Conservation (phyloP, 2,113 vertebrate species). For the Peromyscus californicus region DNA sequence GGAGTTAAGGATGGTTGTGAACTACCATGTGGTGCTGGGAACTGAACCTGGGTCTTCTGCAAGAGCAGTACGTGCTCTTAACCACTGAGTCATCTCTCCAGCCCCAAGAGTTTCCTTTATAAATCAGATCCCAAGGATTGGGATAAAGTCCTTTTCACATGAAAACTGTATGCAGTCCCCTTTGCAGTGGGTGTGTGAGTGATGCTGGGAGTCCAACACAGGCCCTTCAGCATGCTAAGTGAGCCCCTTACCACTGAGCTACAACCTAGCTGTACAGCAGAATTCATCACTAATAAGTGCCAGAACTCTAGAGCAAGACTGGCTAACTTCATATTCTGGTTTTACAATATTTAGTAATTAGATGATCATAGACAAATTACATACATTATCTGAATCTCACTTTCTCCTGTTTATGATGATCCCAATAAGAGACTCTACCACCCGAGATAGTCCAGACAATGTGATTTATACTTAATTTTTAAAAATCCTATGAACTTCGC, state of each 20-base stretch:
- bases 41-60: not conserved
- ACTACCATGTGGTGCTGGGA: not conserved
- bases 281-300: not conserved
- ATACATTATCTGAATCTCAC: not conserved
- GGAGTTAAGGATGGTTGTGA: not conserved
- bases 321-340: not conserved
- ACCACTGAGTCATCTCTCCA: not conserved
- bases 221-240: not conserved
- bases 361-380: constrained; percentile 25
- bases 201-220: not conserved
- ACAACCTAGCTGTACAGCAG: not conserved
- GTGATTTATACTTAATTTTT: constrained; percentile 32
- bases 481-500: not conserved
- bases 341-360: not conserved
- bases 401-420: constrained; percentile 44
- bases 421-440: constrained; percentile 27
- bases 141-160: not conserved
- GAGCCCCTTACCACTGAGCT: not conserved
- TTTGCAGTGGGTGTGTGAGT: not conserved
- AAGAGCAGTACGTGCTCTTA: not conserved
- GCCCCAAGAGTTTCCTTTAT: not conserved
- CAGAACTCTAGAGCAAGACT: not conserved
- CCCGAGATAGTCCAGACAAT: constrained; percentile 33
- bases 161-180: not conserved
- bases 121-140: not conserved